Conservation (phyloP, 2,888 invertebrate species). For the Drosophila yooni region DNA sequence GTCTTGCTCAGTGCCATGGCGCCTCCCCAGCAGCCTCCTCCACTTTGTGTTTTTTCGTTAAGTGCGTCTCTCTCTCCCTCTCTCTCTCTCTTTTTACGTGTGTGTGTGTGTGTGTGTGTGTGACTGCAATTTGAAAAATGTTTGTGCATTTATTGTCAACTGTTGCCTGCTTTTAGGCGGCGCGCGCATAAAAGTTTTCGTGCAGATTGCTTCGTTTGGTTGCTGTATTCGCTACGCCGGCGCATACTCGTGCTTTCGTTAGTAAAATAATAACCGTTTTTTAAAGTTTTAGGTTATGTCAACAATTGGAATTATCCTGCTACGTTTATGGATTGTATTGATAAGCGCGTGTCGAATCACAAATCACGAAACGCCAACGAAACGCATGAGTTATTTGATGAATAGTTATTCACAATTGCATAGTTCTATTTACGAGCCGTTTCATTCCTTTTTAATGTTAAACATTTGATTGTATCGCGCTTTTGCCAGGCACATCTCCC, state of each 20-base stretch:
- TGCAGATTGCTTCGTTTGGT: constrained; percentile 11
- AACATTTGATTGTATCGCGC: background rate
- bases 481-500: constrained; percentile 8
- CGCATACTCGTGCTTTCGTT: constrained; percentile 3
- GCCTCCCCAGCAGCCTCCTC: constrained; percentile 39
- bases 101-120: constrained; percentile 5
- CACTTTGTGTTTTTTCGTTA: constrained; percentile 13
- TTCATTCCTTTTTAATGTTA: background rate
- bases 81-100: background rate
- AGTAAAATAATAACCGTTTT: constrained; percentile 3
- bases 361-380: background rate
- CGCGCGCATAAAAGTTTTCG: constrained; percentile 4
- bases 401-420: background rate
- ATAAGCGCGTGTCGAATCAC: background rate
- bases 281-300: constrained; percentile 15
- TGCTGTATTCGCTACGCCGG: constrained; percentile 22
- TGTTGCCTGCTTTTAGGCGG: constrained; percentile 42
- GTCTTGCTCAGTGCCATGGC: constrained; percentile 72
- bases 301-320: background rate
- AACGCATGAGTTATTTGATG: background rate
- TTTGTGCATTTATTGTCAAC: background rate
- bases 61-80: constrained; percentile 1
- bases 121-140: constrained; percentile 39
- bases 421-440: background rate
- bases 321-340: background rate